A percentile compares a stretch with the other conserved stretches of the same genome.
Evolutionary conservation across 2,113 vertebrate genomes (phyloP).

Genomic region (Ceyx cyanopectus): DNA sequence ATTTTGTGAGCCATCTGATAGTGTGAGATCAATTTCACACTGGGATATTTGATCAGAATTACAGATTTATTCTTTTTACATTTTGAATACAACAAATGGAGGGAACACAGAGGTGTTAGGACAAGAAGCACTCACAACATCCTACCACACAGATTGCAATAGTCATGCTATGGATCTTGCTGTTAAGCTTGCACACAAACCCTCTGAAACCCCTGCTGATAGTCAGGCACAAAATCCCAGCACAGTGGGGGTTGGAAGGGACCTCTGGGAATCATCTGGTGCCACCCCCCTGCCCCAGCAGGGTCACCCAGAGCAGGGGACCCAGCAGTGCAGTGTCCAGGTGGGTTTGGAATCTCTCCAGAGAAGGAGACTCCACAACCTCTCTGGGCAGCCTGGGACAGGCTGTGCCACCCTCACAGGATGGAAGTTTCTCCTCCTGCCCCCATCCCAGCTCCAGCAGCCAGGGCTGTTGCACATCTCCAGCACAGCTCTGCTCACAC

Average conservation of each 20-base stretch:
- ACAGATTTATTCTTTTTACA: background rate
- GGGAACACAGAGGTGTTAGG: background rate
- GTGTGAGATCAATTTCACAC: background rate
- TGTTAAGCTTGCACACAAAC: background rate
- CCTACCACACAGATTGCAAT: accelerated
- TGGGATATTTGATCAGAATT: background rate
- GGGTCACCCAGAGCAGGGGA: background rate
- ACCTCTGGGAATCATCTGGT: background rate
- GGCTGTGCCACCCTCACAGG: background rate
- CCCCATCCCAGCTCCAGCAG: background rate
- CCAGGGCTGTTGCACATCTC: background rate
- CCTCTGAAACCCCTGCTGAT: background rate
- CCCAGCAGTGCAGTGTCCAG: background rate
- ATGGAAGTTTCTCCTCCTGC: background rate
- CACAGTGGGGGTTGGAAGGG: background rate
- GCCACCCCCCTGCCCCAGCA: background rate
- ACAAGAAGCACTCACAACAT: background rate
- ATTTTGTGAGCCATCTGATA: background rate
- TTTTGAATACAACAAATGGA: background rate
- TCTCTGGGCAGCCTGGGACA: background rate
- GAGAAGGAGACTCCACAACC: background rate
- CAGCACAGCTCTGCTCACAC: background rate
- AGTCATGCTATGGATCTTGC: background rate
- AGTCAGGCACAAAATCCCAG: background rate
- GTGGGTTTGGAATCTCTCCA: background rate